Evolutionary conservation across 2,113 vertebrate species (phyloP), one percentile per base, ranked within the genome.

Genomic region (Pseudorhombus dupliciocellatus): DNA sequence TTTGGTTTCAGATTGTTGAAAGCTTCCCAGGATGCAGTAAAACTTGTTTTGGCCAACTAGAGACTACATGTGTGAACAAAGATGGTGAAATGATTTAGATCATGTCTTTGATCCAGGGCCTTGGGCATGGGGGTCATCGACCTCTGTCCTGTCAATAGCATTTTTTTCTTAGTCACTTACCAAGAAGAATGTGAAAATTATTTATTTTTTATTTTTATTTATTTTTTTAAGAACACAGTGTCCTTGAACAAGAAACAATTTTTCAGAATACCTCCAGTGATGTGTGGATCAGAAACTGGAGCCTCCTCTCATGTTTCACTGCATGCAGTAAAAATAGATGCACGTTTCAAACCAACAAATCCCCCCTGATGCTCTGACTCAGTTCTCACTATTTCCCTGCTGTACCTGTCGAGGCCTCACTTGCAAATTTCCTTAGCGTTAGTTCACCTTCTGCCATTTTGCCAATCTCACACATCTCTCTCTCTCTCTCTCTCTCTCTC

Each of bases 261-360:
- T 10, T 34, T 10, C 31, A 34, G 9, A 34, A 34, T 37, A 37
- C 10, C 3, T 10, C 34, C 34, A 34, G 30, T 31, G 6, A 28
- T 5, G 31, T 34, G 31, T 2, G 31, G 31, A 8, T 34, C 20
- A n/a, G 46, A 1, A n/a, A 50, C 46, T 15, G 20, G 46, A 48
- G 46, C 46, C 7, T 20, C 18, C 21, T 20, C 20, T 50, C 46
- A 50, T 50, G 80, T 88, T 75, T 60, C 28, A 57, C 85, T 91
- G 91, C 87, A 56, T 56, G 16, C 77, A 76, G 34, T 75, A 73
- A 71, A 88, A 60, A 88, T 85, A 84, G 77, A 87, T 48, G 12
- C 68, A 30, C 42, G 26, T 79, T 63, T 70, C 59, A 20, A 31
- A 44, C 37, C 21, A 66, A 46, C 69, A 78, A 60, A 15, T 75